Conservation (phyloP, 2,888 invertebrate genomes). For the Schizotus pectinicornis region DNA sequence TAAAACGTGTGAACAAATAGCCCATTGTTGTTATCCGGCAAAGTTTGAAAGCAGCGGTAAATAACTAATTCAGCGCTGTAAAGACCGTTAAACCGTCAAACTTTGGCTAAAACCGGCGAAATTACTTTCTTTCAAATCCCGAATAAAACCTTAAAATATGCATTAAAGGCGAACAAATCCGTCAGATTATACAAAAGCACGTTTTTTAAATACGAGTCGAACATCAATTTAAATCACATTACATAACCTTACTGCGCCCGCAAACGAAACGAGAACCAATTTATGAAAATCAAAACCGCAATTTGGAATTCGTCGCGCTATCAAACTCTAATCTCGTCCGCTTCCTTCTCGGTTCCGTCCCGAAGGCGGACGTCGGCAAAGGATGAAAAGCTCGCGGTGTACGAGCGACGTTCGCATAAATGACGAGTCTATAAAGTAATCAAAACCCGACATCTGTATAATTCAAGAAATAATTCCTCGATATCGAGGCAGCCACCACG, state of each 20-base stretch:
- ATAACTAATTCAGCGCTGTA: no score
- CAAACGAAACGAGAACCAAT: conserved; percentile 31
- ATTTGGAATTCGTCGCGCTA: conserved; percentile 7
- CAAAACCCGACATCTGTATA: conserved; percentile 46
- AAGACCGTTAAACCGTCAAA: no score
- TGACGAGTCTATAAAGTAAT: conserved; percentile 41
- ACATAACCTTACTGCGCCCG: conserved; percentile 20
- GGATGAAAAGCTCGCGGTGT: conserved; percentile 4
- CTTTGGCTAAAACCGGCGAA: no score
- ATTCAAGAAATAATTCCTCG: conserved; percentile 46
- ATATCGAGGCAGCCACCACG: conserved; percentile 39
- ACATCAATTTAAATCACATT: conserved; percentile 33
- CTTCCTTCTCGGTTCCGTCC: not conserved
- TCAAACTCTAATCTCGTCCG: conserved; percentile 9
- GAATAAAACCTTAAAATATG: no score
- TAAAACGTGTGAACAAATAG: no score
- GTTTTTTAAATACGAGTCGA: conserved; percentile 13
- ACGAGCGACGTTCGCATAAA: conserved; percentile 23
- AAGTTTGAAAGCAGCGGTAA: no score
- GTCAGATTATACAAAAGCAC: no score
- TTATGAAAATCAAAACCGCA: conserved; percentile 34
- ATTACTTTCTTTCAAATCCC: no score
- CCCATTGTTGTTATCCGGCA: no score
- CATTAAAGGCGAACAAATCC: no score
- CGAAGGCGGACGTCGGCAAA: not conserved